Evolutionary conservation across 2,797 vertebrate species (phyloP), one percentile per base, ranked within the genome.

Genomic region (Knipowitschia caucasica): DNA sequence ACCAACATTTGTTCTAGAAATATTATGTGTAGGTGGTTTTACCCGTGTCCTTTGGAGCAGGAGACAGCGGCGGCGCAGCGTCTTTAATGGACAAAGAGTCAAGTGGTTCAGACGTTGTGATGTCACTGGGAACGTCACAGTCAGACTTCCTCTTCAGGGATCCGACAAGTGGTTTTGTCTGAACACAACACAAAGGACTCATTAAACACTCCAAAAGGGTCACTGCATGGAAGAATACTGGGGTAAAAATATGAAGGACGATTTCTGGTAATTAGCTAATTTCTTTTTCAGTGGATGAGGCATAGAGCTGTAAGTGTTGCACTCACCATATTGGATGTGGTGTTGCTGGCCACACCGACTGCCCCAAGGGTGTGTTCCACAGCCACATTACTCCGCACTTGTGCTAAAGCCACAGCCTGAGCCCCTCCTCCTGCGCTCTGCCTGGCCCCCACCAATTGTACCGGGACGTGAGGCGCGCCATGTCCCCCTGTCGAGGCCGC

Each of bases 131-230:
- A 44, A 91, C 88, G 68, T 98, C 95, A 2, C 90, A 90, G 64
- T 99, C 96, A 4, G 94, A 94, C 80, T 97, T 99, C 57, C 96
- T 92, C 74, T 99, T 99, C 53, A 94, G 75, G 9, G 88, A 88
- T 1, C 92, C 88, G 60, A 89, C 59, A 0, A 84, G 79, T 65
- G 91, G 88, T 73, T 98, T 99, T 39, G 88, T 80, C 95, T 99
- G 39, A 1, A 21, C 10, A 25, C 40, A 26, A n/a, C 4, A 0
- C 1, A 2, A 15, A 47, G 8, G 4, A 25, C 25, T 44, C 6
- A 25, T 15, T 27, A 23, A 25, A 24, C 40, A 24, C 20, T 0
- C 4, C 20, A 40, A 20, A 21, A 40, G 26, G 26, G 4, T 29
- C 26, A 9, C 4, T 29, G 4, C n/a, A n/a, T n/a, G n/a, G n/a